Evolutionary conservation across 1,140 invertebrate genomes (phyloP), one percentile per base, ranked within the genome.

Genomic region (Theocolax elegans): DNA sequence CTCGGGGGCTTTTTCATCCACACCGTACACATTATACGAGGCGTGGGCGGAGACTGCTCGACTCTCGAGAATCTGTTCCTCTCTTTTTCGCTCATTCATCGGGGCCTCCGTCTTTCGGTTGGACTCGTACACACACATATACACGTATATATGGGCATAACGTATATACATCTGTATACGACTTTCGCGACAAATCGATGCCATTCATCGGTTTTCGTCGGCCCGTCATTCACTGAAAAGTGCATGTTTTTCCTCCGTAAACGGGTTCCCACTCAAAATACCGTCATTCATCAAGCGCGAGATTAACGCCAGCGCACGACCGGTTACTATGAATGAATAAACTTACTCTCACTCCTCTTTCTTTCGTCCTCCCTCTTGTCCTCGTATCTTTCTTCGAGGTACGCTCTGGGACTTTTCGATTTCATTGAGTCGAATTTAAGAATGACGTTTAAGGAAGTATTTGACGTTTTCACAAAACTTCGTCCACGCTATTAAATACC

Each of bases 251-350:
- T 72, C 62, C 63, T 69, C n/a, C 49, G 60, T 72, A 72, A 72
- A 74, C 68, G 67, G 67, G 68, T 75, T 74, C 71, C 72, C 70
- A 73, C 59, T 72, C 60, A 74, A 76, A 74, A 74, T 73, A 76
- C 59, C 27, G 19, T 53, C 58, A 71, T 71, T 69, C 56, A 51
- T 10, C 23, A 23, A 3, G 59, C 13, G 35, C 44, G 19, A 53
- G 56, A 68, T 68, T 60, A 68, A 62, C 67, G 58, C 67, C 46
- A 49, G 40, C 48, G 40, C 12, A 51, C 31, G 27, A 8, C 23
- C n/a, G n/a, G n/a, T 19, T 35, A 35, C 29, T 23, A 49, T 67
- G 66, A 67, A 59, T 59, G 66, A 67, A 29, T 40, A n/a, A n/a
- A n/a, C n/a, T 29, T 31, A 29, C 19, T 29, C 49, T 31, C 31